Evolutionary conservation across 2,113 vertebrate species (phyloP), one percentile per base, ranked within the genome.

Genomic region (Chlorodrepanis virens): DNA sequence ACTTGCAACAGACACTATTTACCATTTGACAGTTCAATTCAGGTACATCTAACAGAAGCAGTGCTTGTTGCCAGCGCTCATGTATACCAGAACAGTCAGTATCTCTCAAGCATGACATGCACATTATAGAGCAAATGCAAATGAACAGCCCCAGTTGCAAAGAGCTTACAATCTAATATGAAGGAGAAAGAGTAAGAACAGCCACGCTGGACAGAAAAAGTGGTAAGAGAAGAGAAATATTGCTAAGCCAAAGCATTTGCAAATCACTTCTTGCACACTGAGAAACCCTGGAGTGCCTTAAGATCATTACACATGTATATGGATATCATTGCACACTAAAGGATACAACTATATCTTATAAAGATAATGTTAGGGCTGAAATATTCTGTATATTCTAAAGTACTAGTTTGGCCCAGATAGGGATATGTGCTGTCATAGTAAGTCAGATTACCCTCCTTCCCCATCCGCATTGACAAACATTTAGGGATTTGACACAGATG

Each of bases 11-110:
- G 83, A 96, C 80, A 78, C 82, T 91, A 95, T 95, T 95, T 94
- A 92, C 91, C 91, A 68, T 96, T 94, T 96, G 96, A 97, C 93
- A 96, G 94, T 94, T 96, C 93, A 94, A 96, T 96, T 94, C 94
- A 95, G 89, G 91, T 92, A 78, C 83, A 75, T 90, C 80, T 92
- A 94, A 74, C 9, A 2, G 89, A 94, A 76, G 60, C 83, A 67
- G 64, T 52, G 69, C 52, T 45, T 92, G 94, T 89, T 92, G 68
- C 68, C 74, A 81, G 72, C 76, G 40, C 52, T 96, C 83, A 27
- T 87, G 83, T 95, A 37, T 91, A 92, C 94, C 76, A 52, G 91
- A 95, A 64, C 59, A 92, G 91, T 78, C 91, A 89, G 86, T 88
- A 74, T 89, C 93, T 95, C 91, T 92, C 93, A 95, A 78, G 91